These are phyloP conservation scores for Phalanger gymnotis DNA, from an alignment of 2,797 vertebrate species.

Conservation along the genomic window DNA sequence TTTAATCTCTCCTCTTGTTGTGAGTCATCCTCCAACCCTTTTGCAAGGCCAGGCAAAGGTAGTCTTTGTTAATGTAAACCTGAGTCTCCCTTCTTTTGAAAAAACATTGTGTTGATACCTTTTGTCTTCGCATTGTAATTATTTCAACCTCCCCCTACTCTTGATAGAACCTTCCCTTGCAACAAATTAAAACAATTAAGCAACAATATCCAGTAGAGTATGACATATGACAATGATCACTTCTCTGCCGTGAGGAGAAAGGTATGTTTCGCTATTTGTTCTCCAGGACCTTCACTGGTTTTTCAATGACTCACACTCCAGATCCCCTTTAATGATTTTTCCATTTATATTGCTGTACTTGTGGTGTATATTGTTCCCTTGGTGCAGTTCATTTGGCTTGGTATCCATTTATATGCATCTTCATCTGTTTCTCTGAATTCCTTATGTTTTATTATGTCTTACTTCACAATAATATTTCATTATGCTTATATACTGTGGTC, in stretches of 20 bases:
- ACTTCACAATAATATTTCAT: not conserved
- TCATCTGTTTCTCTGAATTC: not conserved
- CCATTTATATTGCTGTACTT: not conserved
- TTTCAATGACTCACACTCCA: not conserved
- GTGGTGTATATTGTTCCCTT: not conserved
- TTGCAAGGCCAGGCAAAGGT: not conserved
- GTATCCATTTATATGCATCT: not conserved
- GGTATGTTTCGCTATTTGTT: not conserved
- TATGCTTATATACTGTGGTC: not conserved
- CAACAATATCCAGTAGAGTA: not conserved
- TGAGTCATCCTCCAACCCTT: not conserved
- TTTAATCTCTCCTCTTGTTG: not conserved
- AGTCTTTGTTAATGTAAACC: not conserved
- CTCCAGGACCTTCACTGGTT: not conserved
- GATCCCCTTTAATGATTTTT: not conserved
- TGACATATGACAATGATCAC: not conserved
- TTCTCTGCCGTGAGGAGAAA: not conserved
- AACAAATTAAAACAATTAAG: not conserved
- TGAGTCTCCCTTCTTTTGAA: not conserved
- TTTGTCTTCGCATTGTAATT: not conserved
- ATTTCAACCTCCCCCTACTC: not conserved
- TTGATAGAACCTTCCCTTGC: not conserved
- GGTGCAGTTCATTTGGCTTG: not conserved
- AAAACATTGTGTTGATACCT: not conserved
- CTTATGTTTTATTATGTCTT: not conserved